These are phyloP conservation scores for Tupaia chinensis DNA, from an alignment of 2,113 vertebrate genomes.

Conservation along the genomic window DNA sequence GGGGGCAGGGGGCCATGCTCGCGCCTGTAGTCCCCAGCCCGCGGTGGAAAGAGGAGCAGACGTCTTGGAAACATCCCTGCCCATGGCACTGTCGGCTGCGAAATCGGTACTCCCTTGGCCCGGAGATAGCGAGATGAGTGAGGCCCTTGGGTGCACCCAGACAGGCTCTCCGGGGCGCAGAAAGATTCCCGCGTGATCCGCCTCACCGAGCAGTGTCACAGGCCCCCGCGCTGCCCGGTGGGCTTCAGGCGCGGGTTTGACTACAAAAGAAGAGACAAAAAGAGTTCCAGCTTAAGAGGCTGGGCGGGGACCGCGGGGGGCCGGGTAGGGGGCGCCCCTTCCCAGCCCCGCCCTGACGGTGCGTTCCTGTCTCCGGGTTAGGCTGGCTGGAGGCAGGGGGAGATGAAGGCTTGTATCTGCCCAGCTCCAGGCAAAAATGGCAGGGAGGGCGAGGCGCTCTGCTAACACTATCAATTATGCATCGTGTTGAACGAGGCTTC, in stretches of 20 bases:
- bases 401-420: not conserved
- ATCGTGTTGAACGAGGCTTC: conserved; percentile 77
- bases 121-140: not conserved
- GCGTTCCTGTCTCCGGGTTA: not conserved
- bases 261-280: conserved; percentile 56
- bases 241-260: not conserved
- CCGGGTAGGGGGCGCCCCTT: not conserved
- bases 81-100: not conserved
- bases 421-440: conserved; percentile 70
- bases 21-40: not conserved
- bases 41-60: not conserved
- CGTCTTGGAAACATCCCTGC: not conserved
- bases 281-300: not conserved
- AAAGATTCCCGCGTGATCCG: not conserved
- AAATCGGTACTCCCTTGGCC: not conserved
- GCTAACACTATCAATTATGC: conserved; percentile 84
- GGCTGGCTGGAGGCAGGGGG: not conserved
- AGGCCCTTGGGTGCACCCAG: not conserved
- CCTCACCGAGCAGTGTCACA: not conserved
- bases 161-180: not conserved
- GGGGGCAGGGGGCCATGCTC: not conserved
- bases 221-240: not conserved
- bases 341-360: not conserved
- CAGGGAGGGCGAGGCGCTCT: conserved; percentile 75
- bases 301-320: not conserved